Evolutionary conservation across 2,888 invertebrate genomes (phyloP), one percentile per base, ranked within the genome.

Genomic region (Caenorhabditis panamensis): DNA sequence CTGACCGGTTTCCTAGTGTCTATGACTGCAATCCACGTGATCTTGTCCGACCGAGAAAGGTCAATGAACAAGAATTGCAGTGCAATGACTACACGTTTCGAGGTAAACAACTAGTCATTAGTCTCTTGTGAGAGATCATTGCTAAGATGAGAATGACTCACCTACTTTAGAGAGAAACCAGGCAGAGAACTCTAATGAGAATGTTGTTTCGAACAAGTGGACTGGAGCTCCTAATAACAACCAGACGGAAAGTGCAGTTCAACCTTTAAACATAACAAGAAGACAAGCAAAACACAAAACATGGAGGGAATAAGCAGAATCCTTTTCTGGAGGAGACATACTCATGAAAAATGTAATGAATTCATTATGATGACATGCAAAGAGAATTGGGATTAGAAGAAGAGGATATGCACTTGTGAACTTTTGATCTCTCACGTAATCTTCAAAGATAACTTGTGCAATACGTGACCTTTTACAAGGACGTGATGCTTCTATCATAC

Each of bases 111-210:
- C 8, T 41, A 56, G 37, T 18, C 67, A 44, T 56, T 68, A 44
- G 54, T 56, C 47, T 9, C 18, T 44, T 11, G 28, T 24, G 16
- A 13, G 47, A 20, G 36, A 36, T n/a, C n/a, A n/a, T n/a, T n/a
- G n/a, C n/a, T n/a, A n/a, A n/a, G n/a, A n/a, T n/a, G n/a, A n/a
- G n/a, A n/a, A n/a, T n/a, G n/a, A n/a, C n/a, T n/a, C n/a, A n/a
- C n/a, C n/a, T n/a, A n/a, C n/a, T n/a, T n/a, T n/a, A n/a, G n/a
- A 58, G 58, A 31, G 67, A 67, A 67, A 58, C 58, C 67, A 67
- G 58, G 47, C 31, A 56, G 20, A 63, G 31, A 49, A 63, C 49
- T 44, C 20, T 2, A n/a, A n/a, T n/a, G n/a, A n/a, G n/a, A n/a
- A n/a, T n/a, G n/a, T n/a, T n/a, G n/a, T n/a, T n/a, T n/a, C n/a